Evolutionary conservation across 2,888 invertebrate species (phyloP).

Genomic region (Limenitis arthemis): DNA sequence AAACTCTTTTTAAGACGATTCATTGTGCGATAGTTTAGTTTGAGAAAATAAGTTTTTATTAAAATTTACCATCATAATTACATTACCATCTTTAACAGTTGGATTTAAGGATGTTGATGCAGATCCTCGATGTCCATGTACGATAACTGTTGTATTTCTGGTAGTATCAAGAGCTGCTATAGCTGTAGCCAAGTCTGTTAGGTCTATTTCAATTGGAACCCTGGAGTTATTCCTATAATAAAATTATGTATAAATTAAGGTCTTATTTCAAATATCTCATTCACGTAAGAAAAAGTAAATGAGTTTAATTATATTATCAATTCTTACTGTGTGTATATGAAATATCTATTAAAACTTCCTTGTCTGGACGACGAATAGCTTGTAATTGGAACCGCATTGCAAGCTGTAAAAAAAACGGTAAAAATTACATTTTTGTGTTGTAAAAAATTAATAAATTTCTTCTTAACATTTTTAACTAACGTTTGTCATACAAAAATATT

Average conservation of each 20-base stretch:
- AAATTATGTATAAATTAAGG: no score
- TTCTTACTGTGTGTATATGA: slow-evolving; percentile 31
- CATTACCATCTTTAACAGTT: slow-evolving; percentile 34
- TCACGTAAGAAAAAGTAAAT: neutral
- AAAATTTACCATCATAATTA: neutral
- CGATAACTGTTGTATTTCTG: slow-evolving; percentile 31
- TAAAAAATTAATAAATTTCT: neutral
- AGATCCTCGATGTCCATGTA: slow-evolving; percentile 37
- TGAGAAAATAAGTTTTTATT: no score
- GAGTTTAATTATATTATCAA: neutral
- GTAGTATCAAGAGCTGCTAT: slow-evolving; percentile 4
- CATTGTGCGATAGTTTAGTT: no score
- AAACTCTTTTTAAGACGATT: no score
- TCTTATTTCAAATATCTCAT: neutral
- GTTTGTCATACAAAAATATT: neutral
- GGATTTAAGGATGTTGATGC: slow-evolving; percentile 32
- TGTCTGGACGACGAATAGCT: slow-evolving; percentile 7
- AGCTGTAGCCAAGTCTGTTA: neutral
- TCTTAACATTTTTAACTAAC: neutral
- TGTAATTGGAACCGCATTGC: slow-evolving; percentile 4
- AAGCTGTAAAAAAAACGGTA: slow-evolving; percentile 8
- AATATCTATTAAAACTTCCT: slow-evolving; percentile 29
- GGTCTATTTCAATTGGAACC: slow-evolving; percentile 13
- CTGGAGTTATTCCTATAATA: slow-evolving; percentile 12
- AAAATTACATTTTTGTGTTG: neutral